Base-by-base conservation (phyloP, 2,797 vertebrate genomes). In the Peromyscus melanophrys region DNA sequence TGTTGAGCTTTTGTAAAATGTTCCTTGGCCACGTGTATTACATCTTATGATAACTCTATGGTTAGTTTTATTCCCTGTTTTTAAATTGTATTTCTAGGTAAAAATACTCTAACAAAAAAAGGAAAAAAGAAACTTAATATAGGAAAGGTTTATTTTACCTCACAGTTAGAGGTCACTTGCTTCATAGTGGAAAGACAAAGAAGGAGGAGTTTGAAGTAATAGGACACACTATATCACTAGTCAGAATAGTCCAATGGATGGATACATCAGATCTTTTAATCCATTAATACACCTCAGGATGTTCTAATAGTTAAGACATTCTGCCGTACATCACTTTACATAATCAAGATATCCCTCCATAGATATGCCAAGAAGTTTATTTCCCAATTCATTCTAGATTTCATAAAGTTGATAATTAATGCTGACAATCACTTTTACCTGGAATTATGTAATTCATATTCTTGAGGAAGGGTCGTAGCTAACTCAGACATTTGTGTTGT, bases 121-220 rank as follows among this genome's bases (percentile, higher is more conserved):
- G 59, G 17, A n/a, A 69, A n/a, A 9, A 19, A 9, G 9, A 40
- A 40, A 4, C 4, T 27, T 16, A 59, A 59, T 27, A 59, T 14
- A 59, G 23, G 27, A 27, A 40, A 23, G 21, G 6, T 10, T 16
- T 37, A 25, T 14, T 57, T 37, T 13, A 14, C 34, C 55, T 59
- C 21, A 40, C 4, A 7, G 1, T 40, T 40, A 40, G 6, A 4
- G 13, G 34, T 4, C 23, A 57, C 34, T 1, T 25, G 10, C 6
- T 3, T 37, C n/a, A 14, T 57, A n/a, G n/a, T 8, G 7, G 57
- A 37, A 82, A 59, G 25, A 12, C 1, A 40, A 82, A 4, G 55
- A 27, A 59, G 13, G n/a, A 37, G 52, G 21, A 81, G 13, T 59
- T 27, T 82, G 23, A 59, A 82, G 10, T 4, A 57, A 23, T 2